Conservation (phyloP, 2,797 vertebrate genomes). For the Gambusia yucatana region DNA sequence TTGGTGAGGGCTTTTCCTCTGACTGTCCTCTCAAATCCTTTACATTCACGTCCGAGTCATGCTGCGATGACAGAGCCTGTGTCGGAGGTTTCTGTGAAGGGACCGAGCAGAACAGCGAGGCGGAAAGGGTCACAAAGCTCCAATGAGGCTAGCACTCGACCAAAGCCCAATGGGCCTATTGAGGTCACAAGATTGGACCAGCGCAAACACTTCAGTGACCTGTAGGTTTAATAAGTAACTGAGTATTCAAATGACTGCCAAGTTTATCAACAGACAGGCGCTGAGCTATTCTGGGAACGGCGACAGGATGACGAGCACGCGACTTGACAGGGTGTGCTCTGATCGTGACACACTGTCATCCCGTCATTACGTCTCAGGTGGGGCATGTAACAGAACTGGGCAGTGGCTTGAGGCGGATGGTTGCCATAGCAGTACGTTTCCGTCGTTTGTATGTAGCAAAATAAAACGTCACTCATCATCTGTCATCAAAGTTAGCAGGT, state of each 20-base stretch:
- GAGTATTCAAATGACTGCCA: conserved; percentile 24
- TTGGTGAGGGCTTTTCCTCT: not conserved
- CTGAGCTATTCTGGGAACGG: conserved; percentile 30
- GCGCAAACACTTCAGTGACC: conserved; percentile 26
- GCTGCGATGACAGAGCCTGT: not conserved
- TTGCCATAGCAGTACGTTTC: conserved; percentile 21
- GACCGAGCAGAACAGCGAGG: not conserved
- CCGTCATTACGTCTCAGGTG: conserved; percentile 20
- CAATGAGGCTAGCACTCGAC: conserved; percentile 4
- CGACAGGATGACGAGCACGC: not conserved
- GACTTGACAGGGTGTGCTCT: not conserved
- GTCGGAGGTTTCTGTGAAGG: conserved; percentile 8
- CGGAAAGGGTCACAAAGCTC: not conserved
- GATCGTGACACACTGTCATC: not conserved
- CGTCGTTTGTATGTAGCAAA: not conserved
- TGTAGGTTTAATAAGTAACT: conserved; percentile 59
- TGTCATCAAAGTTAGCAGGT: not conserved
- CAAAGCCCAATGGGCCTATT: not conserved
- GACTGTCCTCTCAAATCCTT: conserved; percentile 11
- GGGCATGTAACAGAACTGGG: conserved; percentile 21
- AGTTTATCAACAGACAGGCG: conserved; percentile 5
- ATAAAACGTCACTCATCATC: conserved; percentile 1
- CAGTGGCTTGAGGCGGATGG: conserved; percentile 25
- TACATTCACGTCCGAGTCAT: not conserved
- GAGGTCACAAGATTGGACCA: conserved; percentile 10